Conservation (phyloP, 2,113 vertebrate species). For the Cathartes aura region DNA sequence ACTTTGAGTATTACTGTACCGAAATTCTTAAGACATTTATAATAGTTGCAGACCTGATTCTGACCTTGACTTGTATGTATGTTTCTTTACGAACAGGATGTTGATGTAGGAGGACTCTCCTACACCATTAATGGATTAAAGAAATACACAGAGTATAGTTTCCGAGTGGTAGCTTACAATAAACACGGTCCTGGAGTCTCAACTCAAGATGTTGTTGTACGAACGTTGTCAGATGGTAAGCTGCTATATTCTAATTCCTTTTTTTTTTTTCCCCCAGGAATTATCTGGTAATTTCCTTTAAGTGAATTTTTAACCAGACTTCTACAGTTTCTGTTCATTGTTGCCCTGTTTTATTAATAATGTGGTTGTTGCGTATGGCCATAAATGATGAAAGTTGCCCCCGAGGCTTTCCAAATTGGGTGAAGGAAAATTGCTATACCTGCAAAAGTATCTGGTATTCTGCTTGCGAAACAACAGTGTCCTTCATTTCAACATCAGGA, state of each 20-base stretch:
- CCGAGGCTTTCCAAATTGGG: background rate
- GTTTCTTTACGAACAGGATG: constrained; percentile 78
- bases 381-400: background rate
- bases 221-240: constrained; percentile 92
- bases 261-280: background rate
- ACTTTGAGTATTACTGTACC: background rate
- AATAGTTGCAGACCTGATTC: background rate
- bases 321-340: background rate
- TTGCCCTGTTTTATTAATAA: background rate
- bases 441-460: background rate
- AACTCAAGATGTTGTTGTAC: constrained; percentile 87
- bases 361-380: background rate
- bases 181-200: constrained; percentile 95
- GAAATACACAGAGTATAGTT: constrained; percentile 93
- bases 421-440: background rate
- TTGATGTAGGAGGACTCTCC: constrained; percentile 84
- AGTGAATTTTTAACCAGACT: background rate
- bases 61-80: background rate
- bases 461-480: background rate
- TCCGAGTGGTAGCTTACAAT: constrained; percentile 95
- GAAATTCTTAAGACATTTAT: background rate
- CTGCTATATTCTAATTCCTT: background rate
- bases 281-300: background rate
- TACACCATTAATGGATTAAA: constrained; percentile 87
- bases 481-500: background rate